Base-by-base conservation (phyloP, 2,113 vertebrate species). In the Tympanuchus pallidicinctus region DNA sequence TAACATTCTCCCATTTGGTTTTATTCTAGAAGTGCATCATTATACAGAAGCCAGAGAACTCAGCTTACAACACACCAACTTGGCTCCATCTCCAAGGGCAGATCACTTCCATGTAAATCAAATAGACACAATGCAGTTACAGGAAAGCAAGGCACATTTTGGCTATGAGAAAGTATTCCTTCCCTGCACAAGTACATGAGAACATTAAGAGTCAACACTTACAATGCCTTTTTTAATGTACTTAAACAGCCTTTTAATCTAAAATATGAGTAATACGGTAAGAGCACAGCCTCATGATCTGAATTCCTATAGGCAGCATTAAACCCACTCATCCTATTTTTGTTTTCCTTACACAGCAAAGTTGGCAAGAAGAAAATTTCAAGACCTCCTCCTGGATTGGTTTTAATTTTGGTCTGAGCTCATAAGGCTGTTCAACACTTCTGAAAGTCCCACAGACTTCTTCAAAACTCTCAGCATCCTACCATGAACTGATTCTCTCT, bases 341-440 rank as follows among this genome's bases (percentile, higher is more conserved):
- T 74, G 47, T 71, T 95, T 83, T 70, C n/a, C 57, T 85, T 65
- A 72, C 43, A 65, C 27, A 59, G 89, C 32, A 85, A 85, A 92
- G 36, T 3, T 63, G 19, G 43, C 34, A 82, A 69, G 21, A 11
- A 92, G 38, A 82, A 82, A 0, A 5, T 22, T 67, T 71, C 43
- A 84, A 85, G 71, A 34, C 32, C 40, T 88, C 67, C 13, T 10
- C 8, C 27, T 15, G 5, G 64, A 65, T 38, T 89, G 27, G 6
- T 76, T 87, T 50, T 59, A 34, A 82, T 63, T 95, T 90, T 77
- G 36, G 52, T 34, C 43, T 47, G 22, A 88, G 34, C 27, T 69
- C 43, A 2, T 60, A 65, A 83, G 20, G 30, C 43, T 60, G 7
- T 81, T 77, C 70, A 89, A 87, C 24, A 52, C n/a, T 72, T 87